Conservation (phyloP, 2,888 invertebrate genomes). For the Eueremaeus valkanovi region DNA sequence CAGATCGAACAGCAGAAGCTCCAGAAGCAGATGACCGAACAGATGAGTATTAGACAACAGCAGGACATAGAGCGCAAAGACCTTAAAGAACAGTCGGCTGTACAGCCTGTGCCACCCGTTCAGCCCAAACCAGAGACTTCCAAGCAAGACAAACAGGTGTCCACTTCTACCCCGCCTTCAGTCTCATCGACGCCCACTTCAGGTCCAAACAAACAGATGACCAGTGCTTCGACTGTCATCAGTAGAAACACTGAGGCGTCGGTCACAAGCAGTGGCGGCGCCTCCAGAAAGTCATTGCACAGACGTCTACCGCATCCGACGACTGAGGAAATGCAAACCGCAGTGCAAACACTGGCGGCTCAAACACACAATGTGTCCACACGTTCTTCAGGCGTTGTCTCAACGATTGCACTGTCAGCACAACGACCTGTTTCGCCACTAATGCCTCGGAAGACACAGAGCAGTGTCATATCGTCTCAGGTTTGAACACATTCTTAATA, state of each 20-base stretch:
- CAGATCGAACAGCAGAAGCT: slow-evolving; percentile 43
- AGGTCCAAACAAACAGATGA: not conserved
- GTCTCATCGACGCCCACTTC: slow-evolving; percentile 40
- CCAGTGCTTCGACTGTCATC: not conserved
- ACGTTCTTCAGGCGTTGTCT: not conserved
- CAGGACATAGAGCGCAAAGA: slow-evolving; percentile 14
- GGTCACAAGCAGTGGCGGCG: slow-evolving; percentile 35
- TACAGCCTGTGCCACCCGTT: not conserved
- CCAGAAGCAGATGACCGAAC: slow-evolving; percentile 38
- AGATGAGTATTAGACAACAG: slow-evolving; percentile 33
- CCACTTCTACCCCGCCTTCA: slow-evolving; percentile 34
- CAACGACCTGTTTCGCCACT: slow-evolving; percentile 32
- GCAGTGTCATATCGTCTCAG: slow-evolving; percentile 16
- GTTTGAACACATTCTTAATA: not conserved
- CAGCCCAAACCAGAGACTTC: not conserved
- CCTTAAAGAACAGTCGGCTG: not conserved
- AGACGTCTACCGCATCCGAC: slow-evolving; percentile 46
- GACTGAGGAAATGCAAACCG: slow-evolving; percentile 46
- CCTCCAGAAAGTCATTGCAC: slow-evolving; percentile 42
- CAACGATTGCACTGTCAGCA: not conserved
- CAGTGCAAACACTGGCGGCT: slow-evolving; percentile 44
- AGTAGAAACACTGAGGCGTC: not conserved
- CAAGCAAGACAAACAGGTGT: slow-evolving; percentile 36
- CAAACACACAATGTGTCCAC: slow-evolving; percentile 24
- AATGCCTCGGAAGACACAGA: slow-evolving; percentile 6